Percentiles rank a stretch among this genome's conserved stretches.
phyloP scores from a whole-genome alignment of 2,797 vertebrate species.

The Amblyraja radiata region DNA sequence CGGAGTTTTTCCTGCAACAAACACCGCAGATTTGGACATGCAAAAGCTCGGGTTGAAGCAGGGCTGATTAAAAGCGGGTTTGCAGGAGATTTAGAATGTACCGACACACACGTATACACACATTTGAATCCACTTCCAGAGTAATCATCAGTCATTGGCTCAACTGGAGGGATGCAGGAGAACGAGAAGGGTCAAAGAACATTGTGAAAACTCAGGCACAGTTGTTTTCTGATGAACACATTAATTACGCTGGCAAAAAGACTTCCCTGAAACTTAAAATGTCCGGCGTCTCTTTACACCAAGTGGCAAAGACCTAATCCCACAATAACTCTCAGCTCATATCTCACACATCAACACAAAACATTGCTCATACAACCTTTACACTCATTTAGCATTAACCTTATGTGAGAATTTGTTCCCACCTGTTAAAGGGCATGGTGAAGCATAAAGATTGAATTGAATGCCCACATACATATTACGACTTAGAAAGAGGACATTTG shows the following conservation, averaged over 20 bases:
- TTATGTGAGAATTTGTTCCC: neutral
- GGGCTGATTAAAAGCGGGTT: conserved; percentile 52
- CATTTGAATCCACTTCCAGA: conserved; percentile 97
- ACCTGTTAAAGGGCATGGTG: neutral
- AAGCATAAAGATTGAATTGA: too few relatives aligned
- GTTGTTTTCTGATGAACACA: neutral
- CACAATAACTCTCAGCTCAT: neutral
- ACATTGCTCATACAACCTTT: neutral
- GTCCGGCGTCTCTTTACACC: neutral
- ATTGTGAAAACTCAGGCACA: conserved; percentile 41
- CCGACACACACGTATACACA: conserved; percentile 78
- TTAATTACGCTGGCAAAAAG: neutral
- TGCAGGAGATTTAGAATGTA: conserved; percentile 51
- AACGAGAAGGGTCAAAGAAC: conserved; percentile 78
- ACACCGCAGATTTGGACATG: conserved; percentile 60
- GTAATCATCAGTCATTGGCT: conserved; percentile 91
- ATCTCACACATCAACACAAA: neutral
- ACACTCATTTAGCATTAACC: too few relatives aligned
- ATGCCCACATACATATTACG: too few relatives aligned
- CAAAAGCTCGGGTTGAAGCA: conserved; percentile 64
- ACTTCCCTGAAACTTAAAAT: neutral
- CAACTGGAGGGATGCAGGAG: conserved; percentile 83
- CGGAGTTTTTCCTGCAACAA: conserved; percentile 59
- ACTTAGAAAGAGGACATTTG: too few relatives aligned
- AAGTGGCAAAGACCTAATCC: neutral